Base-by-base conservation (phyloP, 2,888 invertebrate genomes). In the Thecophora atra region DNA sequence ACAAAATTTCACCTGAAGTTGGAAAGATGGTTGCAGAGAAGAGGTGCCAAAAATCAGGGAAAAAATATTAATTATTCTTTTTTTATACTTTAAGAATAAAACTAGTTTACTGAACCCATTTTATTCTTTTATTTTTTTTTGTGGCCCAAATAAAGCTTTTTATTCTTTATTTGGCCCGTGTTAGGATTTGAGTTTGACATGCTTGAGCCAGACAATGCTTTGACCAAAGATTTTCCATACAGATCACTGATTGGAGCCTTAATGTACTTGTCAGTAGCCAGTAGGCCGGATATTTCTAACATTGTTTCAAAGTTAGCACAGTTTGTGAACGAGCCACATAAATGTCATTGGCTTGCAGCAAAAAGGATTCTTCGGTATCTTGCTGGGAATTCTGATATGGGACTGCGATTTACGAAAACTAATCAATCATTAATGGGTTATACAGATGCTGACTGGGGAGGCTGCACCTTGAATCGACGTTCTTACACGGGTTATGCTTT, bases 261-360 rank as follows among this genome's bases (percentile, higher is more conserved):
- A 56, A 56, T 56, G 56, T 56, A 21, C 26, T 26, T 56, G 24
- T 74, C 17, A 65, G 62, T 62, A 8, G 62, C 62, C 37, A 62
- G 6, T 19, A 28, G 30, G 37, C 62, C 62, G 19, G 62, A 62
- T 62, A 28, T 62, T 37, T 28, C 62, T n/a, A 62, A 62, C 62
- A 62, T 21, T 62, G 62, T 62, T 4, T 30, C 62, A 37, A 56
- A 56, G 21, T 56, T 56, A 26, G 26, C 56, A 56, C 56, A 56
- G 26, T 56, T 56, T 56, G 56, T 56, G 21, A 56, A 56, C 21
- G 13, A 56, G 11, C 56, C 56, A 56, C n/a, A 56, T 26, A 56
- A 56, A 56, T 24, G 26, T 8, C 56, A 56, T 56, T 56, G 56
- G 56, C 24, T 26, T 26, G 56, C 56, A 56, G 56, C 56, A 11